Evolutionary conservation across 1,140 invertebrate species (phyloP), one percentile per base, ranked within the genome.

Genomic region (Periplaneta americana): DNA sequence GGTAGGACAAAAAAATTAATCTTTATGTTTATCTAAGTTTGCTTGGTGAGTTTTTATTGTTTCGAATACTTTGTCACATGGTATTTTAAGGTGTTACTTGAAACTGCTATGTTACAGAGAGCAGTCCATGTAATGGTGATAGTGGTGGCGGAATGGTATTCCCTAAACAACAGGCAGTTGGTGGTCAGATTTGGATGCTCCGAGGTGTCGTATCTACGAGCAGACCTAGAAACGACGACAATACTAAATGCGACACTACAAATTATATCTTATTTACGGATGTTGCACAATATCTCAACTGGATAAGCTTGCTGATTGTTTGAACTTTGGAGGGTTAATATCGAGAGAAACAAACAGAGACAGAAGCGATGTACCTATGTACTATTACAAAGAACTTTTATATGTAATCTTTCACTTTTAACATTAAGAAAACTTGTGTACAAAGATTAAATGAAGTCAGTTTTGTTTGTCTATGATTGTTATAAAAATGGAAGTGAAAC

Each of bases 101-200:
- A 48, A 48, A 48, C n/a, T n/a, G n/a, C n/a, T n/a, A n/a, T 75
- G 10, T 85, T 85, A 84, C 85, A 92, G 92, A 89, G 83, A 90
- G 90, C 9, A 91, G 91, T 80, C 91, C 91, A 2, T 91, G 91
- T 48, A 92, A 92, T 83, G 92, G 92, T 2, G 92, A 93, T 84
- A 92, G 91, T 80, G 92, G 92, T 2, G 91, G 92, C 5, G 92
- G 91, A 17, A 87, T 93, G 83, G 88, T 91, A 0, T 86, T 93
- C 34, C 87, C 89, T 0, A 89, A 87, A 78, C 76, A 13, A 17
- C 87, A 88, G 76, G 83, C 84, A 0, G 87, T 90, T 82, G 85
- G 88, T 79, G 85, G 86, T 83, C 85, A 88, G 22, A 88, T 87
- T 36, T 92, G 91, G 91, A 89, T 90, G 79, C 84, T 93, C 0